Evolutionary conservation across 2,888 invertebrate species (phyloP), one percentile per base, ranked within the genome.

Genomic region (Xestia xanthographa): DNA sequence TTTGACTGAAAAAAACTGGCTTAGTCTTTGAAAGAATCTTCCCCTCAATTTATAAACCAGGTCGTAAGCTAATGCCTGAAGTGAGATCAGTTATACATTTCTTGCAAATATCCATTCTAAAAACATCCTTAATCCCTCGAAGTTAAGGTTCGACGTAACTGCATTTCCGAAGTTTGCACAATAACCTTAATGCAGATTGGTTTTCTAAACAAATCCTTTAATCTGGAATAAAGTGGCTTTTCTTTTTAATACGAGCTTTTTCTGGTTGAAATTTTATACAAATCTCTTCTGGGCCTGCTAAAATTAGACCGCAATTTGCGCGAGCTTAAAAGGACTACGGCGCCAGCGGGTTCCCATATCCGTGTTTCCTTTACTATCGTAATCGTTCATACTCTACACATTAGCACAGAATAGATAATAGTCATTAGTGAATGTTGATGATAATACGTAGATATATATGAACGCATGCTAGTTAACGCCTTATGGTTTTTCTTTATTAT

Each of bases 141-240:
- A 14, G 5, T 66, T 81, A 84, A 77, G 60, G 72, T 38, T 43
- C 12, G 1, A 22, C 0, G 6, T 11, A 22, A 17, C 14, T 50
- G 79, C 62, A 75, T n/a, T 38, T 63, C 3, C 41, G 22, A 76
- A 68, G 38, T 76, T 80, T 78, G 82, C 50, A 66, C 67, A 71
- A 77, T 66, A 84, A 80, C 72, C 72, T 77, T 82, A 82, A 89
- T 76, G 79, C 82, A 88, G 88, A 87, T 87, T 87, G 88, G 80
- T 89, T 86, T 86, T 82, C 69, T 74, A 82, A 84, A 80, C 72
- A 80, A 87, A 89, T 89, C 89, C 80, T 72, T 79, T 86, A 87
- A 86, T 86, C 80, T 74, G 63, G 78, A 75, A 75, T 82, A 80
- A 86, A 74, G 76, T 67, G 79, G 79, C 62, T 88, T 79, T 80